Conservation (phyloP, 2,888 invertebrate genomes). For the Pycnomerus fuliginosus region DNA sequence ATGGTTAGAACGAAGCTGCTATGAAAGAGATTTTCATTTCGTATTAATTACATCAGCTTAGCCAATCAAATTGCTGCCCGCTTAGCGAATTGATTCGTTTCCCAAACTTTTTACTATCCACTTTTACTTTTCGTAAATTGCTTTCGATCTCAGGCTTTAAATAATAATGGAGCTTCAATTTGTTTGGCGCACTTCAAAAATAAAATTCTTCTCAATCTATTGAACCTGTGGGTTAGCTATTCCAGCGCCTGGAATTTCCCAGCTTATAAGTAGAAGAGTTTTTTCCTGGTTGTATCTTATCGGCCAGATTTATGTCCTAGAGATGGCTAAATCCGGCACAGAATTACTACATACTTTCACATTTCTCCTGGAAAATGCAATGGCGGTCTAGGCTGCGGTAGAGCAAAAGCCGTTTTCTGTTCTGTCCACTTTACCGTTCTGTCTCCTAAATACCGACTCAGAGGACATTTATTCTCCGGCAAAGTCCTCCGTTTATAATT, state of each 20-base stretch:
- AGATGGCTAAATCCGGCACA: slow-evolving; percentile 18
- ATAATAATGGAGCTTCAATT: no score
- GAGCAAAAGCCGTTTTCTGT: background rate
- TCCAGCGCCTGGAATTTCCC: slow-evolving; percentile 1
- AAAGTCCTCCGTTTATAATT: no score
- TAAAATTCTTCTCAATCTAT: no score
- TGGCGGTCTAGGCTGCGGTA: background rate
- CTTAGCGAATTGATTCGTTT: no score
- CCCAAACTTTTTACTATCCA: no score
- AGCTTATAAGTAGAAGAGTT: slow-evolving; percentile 16
- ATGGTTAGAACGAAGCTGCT: slow-evolving; percentile 34
- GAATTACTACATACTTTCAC: slow-evolving; percentile 7
- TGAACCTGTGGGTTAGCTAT: no score
- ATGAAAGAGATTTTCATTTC: slow-evolving; percentile 39
- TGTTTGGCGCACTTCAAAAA: no score
- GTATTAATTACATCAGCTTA: slow-evolving; percentile 39
- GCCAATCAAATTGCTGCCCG: slow-evolving; percentile 37
- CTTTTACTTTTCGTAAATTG: no score
- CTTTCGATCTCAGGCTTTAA: no score
- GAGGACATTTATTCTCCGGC: no score
- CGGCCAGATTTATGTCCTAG: slow-evolving; percentile 29
- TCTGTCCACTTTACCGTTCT: background rate
- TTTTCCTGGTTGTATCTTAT: slow-evolving; percentile 25
- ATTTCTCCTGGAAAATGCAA: background rate
- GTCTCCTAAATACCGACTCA: background rate